Percentiles rank a stretch among this genome's conserved stretches.
phyloP scores from a whole-genome alignment of 2,888 invertebrate genomes.

The Stramonita haemastoma region DNA sequence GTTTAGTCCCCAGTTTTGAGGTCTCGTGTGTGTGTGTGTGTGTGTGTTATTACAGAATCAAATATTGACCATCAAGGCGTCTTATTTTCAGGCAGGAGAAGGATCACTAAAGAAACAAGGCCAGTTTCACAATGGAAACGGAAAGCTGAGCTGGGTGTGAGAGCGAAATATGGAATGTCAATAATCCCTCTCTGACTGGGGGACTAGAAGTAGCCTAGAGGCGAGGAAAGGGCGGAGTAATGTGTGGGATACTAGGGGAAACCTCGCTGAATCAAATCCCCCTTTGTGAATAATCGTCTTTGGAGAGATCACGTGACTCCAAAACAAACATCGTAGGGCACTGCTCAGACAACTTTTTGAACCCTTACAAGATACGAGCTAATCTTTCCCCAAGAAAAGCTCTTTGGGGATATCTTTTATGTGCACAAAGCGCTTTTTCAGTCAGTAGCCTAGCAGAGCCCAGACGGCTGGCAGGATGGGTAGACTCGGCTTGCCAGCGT shows the following conservation, averaged over 20 bases:
- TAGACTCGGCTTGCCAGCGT: not conserved
- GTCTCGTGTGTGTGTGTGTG: too few species aligned
- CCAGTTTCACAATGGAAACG: too few species aligned
- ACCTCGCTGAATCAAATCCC: not conserved
- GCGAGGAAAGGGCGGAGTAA: too few species aligned
- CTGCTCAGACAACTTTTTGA: not conserved
- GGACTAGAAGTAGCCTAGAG: too few species aligned
- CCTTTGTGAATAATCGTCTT: not conserved
- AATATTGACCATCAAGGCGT: too few species aligned
- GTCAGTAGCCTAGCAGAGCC: not conserved
- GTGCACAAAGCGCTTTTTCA: not conserved
- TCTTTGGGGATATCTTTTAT: not conserved
- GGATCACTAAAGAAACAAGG: too few species aligned
- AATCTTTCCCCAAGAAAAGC: not conserved
- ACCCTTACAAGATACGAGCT: not conserved
- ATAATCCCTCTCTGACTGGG: too few species aligned
- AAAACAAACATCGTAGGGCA: constrained; percentile 1
- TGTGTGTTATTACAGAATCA: too few species aligned
- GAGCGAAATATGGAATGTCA: too few species aligned
- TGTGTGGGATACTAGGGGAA: not conserved
- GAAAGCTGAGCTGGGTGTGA: too few species aligned
- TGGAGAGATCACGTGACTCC: constrained; percentile 4
- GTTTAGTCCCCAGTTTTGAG: too few species aligned
- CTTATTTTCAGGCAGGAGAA: too few species aligned
- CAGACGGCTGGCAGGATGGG: not conserved